Percentiles rank a stretch among this genome's conserved stretches.
Evolutionary conservation across 2,888 invertebrate species (phyloP).

Genomic region (Lasius fuliginosus): DNA sequence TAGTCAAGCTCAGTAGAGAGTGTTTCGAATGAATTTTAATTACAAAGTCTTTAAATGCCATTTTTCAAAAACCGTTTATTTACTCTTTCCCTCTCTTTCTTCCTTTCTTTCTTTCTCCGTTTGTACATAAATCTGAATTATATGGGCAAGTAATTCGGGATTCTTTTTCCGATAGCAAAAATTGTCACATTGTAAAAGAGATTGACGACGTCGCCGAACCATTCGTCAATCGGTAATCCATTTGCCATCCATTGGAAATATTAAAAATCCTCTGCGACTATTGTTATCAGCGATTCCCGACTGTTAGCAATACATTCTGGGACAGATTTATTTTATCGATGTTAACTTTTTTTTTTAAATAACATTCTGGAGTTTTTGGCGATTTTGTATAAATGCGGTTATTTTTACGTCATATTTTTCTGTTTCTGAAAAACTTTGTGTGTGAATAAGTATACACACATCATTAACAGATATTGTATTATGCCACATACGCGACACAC

Average conservation of each 20-base stretch:
- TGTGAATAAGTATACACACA: neutral
- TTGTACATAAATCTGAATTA: neutral
- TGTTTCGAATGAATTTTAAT: neutral
- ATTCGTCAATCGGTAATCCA: constrained; percentile 36
- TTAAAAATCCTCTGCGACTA: constrained; percentile 6
- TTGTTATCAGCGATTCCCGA: neutral
- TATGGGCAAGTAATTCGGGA: neutral
- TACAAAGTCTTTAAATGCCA: neutral
- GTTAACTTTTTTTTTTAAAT: neutral
- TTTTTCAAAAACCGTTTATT: neutral
- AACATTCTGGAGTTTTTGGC: constrained; percentile 5
- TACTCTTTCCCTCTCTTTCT: too few relatives aligned
- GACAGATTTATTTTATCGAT: constrained; percentile 11
- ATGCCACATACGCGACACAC: neutral
- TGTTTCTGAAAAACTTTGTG: neutral
- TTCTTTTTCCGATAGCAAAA: constrained; percentile 9
- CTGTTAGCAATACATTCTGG: neutral
- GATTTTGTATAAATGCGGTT: neutral
- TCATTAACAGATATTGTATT: neutral
- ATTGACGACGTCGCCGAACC: constrained; percentile 7
- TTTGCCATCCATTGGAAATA: constrained; percentile 7
- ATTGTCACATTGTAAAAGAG: constrained; percentile 23
- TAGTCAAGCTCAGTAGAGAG: neutral
- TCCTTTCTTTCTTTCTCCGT: neutral
- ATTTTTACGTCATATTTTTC: neutral